These are phyloP conservation scores for Parasteatoda lunata DNA, from an alignment of 2,888 invertebrate species.

Conservation along the genomic window DNA sequence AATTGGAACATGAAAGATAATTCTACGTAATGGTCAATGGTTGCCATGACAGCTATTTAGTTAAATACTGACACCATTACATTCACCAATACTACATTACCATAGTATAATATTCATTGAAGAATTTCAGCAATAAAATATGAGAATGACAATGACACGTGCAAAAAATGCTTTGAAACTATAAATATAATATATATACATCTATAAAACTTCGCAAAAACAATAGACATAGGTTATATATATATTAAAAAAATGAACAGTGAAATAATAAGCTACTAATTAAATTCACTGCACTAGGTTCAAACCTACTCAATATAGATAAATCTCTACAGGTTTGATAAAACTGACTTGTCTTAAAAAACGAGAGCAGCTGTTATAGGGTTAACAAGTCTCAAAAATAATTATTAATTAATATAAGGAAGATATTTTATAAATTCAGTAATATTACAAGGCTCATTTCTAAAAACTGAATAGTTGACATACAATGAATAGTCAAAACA, in stretches of 20 bases:
- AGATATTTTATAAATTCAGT: too few relatives aligned
- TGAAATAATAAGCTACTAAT: constrained; percentile 34
- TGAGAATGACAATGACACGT: constrained; percentile 42
- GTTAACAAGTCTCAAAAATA: too few relatives aligned
- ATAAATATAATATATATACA: constrained; percentile 51
- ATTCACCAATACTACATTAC: constrained; percentile 41
- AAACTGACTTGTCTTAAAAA: background rate
- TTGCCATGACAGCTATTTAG: constrained; percentile 30
- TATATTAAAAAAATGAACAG: constrained; percentile 9
- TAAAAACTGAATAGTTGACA: too few relatives aligned
- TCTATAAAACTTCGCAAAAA: constrained; percentile 51
- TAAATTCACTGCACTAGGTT: constrained; percentile 31
- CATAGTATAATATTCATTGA: constrained; percentile 28
- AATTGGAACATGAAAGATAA: constrained; percentile 48
- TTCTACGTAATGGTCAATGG: constrained; percentile 25
- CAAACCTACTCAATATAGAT: constrained; percentile 21
- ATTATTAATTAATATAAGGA: too few relatives aligned
- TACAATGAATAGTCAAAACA: too few relatives aligned
- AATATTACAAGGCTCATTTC: too few relatives aligned
- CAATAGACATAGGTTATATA: constrained; percentile 16
- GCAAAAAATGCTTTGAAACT: constrained; percentile 43
- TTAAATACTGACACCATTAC: constrained; percentile 42
- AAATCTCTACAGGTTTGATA: constrained; percentile 17
- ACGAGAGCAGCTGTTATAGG: too few relatives aligned
- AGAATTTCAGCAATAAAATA: constrained; percentile 30